Evolutionary conservation across 2,888 invertebrate genomes (phyloP).

Genomic region (Capitulum mitella): DNA sequence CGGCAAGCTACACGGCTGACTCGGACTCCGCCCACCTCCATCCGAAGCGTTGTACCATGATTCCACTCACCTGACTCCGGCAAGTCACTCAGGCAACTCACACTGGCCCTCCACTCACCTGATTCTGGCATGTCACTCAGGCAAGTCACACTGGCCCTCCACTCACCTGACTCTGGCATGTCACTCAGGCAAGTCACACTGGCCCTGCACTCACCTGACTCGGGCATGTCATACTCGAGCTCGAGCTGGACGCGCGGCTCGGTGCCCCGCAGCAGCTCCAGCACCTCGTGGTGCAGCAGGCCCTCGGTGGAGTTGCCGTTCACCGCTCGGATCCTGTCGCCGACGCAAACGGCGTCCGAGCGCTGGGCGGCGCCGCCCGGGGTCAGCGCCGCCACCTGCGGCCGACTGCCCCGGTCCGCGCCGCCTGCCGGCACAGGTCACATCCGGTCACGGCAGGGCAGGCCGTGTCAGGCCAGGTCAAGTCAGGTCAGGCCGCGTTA

Average conservation of each 20-base stretch:
- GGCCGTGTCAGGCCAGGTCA: not conserved
- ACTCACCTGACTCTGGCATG: slow-evolving; percentile 69
- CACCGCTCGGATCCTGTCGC: slow-evolving; percentile 70
- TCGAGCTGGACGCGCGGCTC: slow-evolving; percentile 68
- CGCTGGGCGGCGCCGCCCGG: slow-evolving; percentile 63
- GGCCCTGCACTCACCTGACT: slow-evolving; percentile 66
- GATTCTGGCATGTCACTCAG: no score
- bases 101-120: no score
- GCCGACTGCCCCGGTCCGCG: slow-evolving; percentile 58
- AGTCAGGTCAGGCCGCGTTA: not conserved
- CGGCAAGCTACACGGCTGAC: no score
- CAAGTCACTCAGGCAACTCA: no score
- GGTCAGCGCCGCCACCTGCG: slow-evolving; percentile 59
- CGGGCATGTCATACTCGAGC: slow-evolving; percentile 74
- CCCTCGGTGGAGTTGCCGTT: slow-evolving; percentile 70
- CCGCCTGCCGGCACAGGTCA: slow-evolving; percentile 48
- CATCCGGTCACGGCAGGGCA: slow-evolving; percentile 43
- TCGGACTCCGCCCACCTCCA: no score
- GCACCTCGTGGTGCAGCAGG: slow-evolving; percentile 68
- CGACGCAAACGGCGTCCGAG: slow-evolving; percentile 69
- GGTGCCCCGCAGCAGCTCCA: slow-evolving; percentile 63
- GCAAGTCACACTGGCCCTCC: no score
- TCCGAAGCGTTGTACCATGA: no score
- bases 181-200: no score
- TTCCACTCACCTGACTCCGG: no score